These are phyloP conservation scores for Brachyhypopomus occidentalis DNA, from an alignment of 2,113 vertebrate species.

Conservation along the genomic window DNA sequence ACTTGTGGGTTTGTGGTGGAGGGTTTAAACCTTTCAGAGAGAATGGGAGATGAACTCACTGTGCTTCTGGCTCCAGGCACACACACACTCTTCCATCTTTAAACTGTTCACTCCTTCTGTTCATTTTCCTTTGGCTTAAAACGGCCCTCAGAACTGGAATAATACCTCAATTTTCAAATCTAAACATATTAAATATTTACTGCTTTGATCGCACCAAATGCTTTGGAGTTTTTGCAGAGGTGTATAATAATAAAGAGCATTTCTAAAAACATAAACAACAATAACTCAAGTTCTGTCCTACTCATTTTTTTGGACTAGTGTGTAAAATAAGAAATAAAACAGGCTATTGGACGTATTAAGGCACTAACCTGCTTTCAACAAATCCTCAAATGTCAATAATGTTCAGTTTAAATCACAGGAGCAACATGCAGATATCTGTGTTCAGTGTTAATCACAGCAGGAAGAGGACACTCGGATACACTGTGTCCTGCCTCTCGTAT, in stretches of 20 bases:
- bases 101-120: conserved; percentile 60
- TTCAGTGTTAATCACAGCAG: background rate
- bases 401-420: background rate
- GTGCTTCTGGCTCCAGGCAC: conserved; percentile 62
- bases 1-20: conserved; percentile 63
- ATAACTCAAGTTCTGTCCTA: background rate
- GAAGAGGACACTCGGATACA: no score
- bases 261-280: conserved; percentile 53
- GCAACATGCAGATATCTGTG: background rate
- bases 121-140: conserved; percentile 65
- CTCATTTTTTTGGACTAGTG: background rate
- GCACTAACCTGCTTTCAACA: background rate
- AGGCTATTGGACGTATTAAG: background rate
- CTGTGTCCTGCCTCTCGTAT: no score
- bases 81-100: conserved; percentile 49
- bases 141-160: conserved; percentile 63
- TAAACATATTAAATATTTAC: conserved; percentile 75
- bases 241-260: conserved; percentile 60
- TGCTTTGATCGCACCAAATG: conserved; percentile 65
- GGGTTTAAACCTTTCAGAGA: conserved; percentile 73
- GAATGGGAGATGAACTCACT: conserved; percentile 65
- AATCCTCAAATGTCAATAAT: background rate
- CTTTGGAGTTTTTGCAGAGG: conserved; percentile 53
- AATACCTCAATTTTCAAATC: conserved; percentile 68
- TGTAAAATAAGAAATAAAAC: conserved; percentile 30